These are phyloP conservation scores for Noctua janthina DNA, from an alignment of 2,888 invertebrate genomes.

Conservation along the genomic window DNA sequence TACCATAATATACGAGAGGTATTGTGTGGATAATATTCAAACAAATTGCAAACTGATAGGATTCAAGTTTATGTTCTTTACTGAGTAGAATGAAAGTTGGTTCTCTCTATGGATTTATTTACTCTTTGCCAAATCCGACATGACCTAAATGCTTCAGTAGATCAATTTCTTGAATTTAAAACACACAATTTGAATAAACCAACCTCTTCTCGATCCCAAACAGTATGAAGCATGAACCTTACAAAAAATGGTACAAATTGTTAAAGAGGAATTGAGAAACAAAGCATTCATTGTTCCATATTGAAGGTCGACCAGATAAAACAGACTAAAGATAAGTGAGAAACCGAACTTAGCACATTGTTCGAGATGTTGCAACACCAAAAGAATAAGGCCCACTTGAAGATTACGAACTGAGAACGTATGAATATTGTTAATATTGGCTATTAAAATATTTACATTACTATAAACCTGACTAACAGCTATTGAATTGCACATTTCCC, in stretches of 20 bases:
- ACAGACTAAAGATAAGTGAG: conserved; percentile 60
- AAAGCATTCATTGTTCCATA: conserved; percentile 68
- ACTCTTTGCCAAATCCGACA: neutral
- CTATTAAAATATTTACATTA: conserved; percentile 36
- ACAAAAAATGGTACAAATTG: conserved; percentile 48
- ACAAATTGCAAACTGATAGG: conserved; percentile 45
- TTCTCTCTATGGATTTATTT: neutral
- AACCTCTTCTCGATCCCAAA: neutral
- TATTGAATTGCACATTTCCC: conserved; percentile 72
- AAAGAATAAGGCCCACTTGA: conserved; percentile 37
- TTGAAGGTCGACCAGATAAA: conserved; percentile 74
- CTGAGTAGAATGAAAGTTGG: conserved; percentile 9
- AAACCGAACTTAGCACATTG: conserved; percentile 51
- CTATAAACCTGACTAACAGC: conserved; percentile 60
- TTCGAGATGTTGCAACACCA: conserved; percentile 52
- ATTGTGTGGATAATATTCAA: conserved; percentile 52
- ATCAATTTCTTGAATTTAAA: conserved; percentile 6
- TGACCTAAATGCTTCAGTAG: neutral
- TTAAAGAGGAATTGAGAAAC: conserved; percentile 60
- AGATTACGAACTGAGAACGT: conserved; percentile 47
- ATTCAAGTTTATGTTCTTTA: conserved; percentile 21
- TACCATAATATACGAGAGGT: conserved; percentile 44
- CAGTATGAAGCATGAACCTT: neutral
- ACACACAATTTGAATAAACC: neutral
- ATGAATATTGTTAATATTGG: conserved; percentile 57